A percentile compares a stretch with the other conserved stretches of the same genome.
phyloP scores from a whole-genome alignment of 2,888 invertebrate genomes.

The Aphidius colemani region DNA sequence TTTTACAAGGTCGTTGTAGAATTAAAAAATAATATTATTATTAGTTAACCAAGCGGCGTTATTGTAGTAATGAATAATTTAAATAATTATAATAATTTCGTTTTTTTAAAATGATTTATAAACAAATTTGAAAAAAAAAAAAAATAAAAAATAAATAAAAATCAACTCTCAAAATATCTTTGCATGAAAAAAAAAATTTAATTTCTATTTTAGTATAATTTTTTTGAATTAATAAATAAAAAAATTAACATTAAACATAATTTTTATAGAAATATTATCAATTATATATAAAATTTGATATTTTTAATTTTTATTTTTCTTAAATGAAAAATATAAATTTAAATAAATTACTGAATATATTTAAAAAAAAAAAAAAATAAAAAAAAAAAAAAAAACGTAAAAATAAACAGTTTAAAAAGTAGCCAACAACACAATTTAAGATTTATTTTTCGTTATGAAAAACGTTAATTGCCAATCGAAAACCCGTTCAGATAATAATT shows the following conservation, averaged over 20 bases:
- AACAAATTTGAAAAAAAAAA: no score
- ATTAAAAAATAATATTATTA: no score
- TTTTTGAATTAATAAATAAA: not conserved
- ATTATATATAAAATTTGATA: slow-evolving; percentile 6
- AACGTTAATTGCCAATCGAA: not conserved
- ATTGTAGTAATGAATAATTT: no score
- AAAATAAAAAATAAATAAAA: no score
- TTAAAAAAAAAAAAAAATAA: not conserved
- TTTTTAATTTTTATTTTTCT: not conserved
- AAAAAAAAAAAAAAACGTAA: not conserved
- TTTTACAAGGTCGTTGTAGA: no score
- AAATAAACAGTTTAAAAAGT: not conserved
- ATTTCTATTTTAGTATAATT: slow-evolving; percentile 4
- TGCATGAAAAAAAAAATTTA: not conserved
- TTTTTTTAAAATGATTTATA: no score
- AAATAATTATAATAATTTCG: no score
- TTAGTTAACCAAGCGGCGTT: no score
- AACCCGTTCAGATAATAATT: slow-evolving; percentile 17
- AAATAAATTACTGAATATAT: slow-evolving; percentile 2
- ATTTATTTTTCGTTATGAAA: not conserved
- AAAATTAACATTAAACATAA: not conserved
- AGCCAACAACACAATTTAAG: no score
- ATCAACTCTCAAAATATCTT: no score
- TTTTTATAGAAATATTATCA: slow-evolving; percentile 8
- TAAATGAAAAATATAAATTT: not conserved